These are phyloP conservation scores for Sarcophilus harrisii DNA, from an alignment of 2,797 vertebrate species.

Conservation along the genomic window DNA sequence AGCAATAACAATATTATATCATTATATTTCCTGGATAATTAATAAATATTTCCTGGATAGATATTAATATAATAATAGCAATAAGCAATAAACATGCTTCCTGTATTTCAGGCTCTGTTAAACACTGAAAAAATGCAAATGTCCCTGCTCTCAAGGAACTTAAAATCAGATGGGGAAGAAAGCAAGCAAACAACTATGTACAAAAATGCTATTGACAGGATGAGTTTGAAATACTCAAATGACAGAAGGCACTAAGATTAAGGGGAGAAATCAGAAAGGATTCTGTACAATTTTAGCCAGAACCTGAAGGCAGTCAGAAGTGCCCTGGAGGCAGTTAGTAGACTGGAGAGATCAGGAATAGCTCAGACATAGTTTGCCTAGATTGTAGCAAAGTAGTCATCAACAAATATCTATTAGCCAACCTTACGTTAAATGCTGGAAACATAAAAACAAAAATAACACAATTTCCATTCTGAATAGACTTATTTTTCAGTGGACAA, in stretches of 20 bases:
- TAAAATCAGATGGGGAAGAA: background rate
- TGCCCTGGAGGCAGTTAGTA: background rate
- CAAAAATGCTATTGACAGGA: background rate
- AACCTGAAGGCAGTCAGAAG: background rate
- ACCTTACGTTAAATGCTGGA: background rate
- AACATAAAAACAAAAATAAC: background rate
- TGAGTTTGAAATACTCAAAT: background rate
- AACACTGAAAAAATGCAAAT: background rate
- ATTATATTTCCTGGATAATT: no score
- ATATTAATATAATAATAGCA: no score
- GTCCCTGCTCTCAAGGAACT: background rate
- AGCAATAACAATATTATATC: no score
- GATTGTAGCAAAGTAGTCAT: background rate
- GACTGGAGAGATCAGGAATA: background rate
- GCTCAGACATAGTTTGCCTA: background rate
- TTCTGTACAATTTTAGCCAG: background rate
- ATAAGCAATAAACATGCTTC: no score
- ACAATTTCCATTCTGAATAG: background rate
- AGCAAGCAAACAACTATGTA: background rate
- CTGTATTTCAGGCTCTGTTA: background rate
- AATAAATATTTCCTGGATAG: no score
- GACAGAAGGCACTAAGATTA: background rate
- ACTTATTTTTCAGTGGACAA: background rate
- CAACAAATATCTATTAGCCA: background rate
- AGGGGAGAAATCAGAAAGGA: background rate